Conservation (phyloP, 53 echinoderm and acorn worm genomes). For the Actinopyga echinites region DNA sequence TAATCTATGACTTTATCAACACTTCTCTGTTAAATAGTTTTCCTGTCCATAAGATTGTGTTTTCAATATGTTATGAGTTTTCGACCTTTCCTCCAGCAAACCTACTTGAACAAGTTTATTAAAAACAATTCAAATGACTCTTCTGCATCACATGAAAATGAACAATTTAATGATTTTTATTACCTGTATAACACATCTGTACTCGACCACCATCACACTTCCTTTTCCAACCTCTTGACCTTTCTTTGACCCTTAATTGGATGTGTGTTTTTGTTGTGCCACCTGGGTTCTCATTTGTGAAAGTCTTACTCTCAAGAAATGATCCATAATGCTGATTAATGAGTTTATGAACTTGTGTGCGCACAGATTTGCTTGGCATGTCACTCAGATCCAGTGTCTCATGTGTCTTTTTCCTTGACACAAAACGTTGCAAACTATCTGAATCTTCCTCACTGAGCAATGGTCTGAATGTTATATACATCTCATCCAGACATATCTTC, state of each 20-base stretch:
- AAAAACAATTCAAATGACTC: too few relatives aligned
- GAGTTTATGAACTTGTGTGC: conserved; percentile 69
- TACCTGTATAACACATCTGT: background rate
- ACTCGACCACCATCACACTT: conserved; percentile 3
- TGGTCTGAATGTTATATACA: conserved; percentile 41
- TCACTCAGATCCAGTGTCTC: conserved; percentile 39
- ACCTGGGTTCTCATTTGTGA: background rate
- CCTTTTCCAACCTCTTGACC: conserved; percentile 58
- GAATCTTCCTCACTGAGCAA: conserved; percentile 22
- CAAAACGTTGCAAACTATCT: conserved; percentile 52
- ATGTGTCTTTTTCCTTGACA: conserved; percentile 44
- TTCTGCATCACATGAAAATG: too few relatives aligned
- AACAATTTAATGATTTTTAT: too few relatives aligned
- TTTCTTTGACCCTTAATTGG: conserved; percentile 29
- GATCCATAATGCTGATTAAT: conserved; percentile 76
- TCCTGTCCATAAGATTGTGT: too few relatives aligned
- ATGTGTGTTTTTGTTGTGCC: background rate
- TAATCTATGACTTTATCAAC: too few relatives aligned
- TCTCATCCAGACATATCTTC: conserved; percentile 39
- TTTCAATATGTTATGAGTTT: too few relatives aligned
- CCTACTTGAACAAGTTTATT: too few relatives aligned
- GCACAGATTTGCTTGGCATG: conserved; percentile 45
- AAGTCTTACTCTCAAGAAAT: conserved; percentile 78
- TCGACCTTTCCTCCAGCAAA: too few relatives aligned
- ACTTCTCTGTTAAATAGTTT: too few relatives aligned